These are phyloP conservation scores for Psittacus erithacus DNA, from an alignment of 2,113 vertebrate species.

Conservation along the genomic window DNA sequence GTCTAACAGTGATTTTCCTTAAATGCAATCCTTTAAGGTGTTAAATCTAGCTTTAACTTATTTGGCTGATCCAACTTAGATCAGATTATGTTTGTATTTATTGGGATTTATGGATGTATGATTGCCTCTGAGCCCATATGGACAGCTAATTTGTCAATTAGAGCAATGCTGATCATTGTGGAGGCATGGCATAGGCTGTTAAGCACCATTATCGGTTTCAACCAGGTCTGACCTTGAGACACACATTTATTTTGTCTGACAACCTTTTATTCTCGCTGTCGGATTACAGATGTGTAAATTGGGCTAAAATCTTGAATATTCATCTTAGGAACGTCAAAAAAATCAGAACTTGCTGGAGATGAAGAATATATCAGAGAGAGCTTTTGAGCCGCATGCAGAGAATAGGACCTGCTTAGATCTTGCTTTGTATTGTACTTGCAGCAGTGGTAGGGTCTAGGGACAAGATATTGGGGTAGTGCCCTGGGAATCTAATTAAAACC, in stretches of 20 bases:
- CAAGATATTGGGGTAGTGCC: background rate
- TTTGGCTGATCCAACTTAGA: slow-evolving; percentile 76
- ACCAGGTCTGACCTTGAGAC: slow-evolving; percentile 73
- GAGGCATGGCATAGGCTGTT: slow-evolving; percentile 58
- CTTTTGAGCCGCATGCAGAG: slow-evolving; percentile 6
- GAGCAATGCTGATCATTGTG: slow-evolving; percentile 70
- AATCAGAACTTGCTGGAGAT: slow-evolving; percentile 23
- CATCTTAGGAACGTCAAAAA: slow-evolving; percentile 40
- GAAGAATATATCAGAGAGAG: slow-evolving; percentile 33
- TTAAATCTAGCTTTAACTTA: slow-evolving; percentile 73
- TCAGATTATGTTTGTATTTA: slow-evolving; percentile 79
- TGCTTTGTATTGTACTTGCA: background rate
- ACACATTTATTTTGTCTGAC: slow-evolving; percentile 74
- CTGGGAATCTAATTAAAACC: slow-evolving; percentile 16
- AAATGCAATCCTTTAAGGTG: slow-evolving; percentile 66
- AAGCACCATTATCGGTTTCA: slow-evolving; percentile 69
- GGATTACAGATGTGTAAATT: slow-evolving; percentile 74
- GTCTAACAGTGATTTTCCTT: slow-evolving; percentile 60
- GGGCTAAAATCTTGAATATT: slow-evolving; percentile 66
- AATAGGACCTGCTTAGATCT: background rate
- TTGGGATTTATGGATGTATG: slow-evolving; percentile 75
- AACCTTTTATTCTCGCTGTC: slow-evolving; percentile 69
- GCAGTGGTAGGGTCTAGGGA: background rate
- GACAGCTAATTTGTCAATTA: slow-evolving; percentile 78
- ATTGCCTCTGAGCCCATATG: slow-evolving; percentile 74